These are phyloP conservation scores for Axinella damicornis DNA, from an alignment of 37 sponge, comb jelly and placozoan genomes.

Conservation along the genomic window DNA sequence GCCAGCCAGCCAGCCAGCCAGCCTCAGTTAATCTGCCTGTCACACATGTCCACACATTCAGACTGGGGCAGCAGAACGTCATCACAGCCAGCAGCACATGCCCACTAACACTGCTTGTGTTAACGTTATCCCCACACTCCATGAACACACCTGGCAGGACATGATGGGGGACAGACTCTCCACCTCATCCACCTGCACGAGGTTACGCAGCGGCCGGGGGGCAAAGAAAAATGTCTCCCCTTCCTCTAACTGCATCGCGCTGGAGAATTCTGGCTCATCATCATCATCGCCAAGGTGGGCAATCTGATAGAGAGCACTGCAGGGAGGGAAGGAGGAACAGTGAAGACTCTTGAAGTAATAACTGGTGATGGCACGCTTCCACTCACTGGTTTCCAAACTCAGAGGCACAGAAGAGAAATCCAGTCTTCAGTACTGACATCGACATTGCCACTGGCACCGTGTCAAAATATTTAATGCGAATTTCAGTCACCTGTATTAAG, in stretches of 20 bases:
- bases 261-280: constrained; percentile 96
- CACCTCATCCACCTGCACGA: constrained; percentile 93
- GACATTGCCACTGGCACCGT: constrained; percentile 92
- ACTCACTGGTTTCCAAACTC: constrained; percentile 99
- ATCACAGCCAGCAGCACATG: neutral
- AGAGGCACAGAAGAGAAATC: constrained; percentile 94
- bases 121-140: too few relatives aligned
- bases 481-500: constrained; percentile 81
- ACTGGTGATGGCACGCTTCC: too few relatives aligned
- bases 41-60: constrained; percentile 5
- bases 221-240: constrained; percentile 99
- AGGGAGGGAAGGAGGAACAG: neutral
- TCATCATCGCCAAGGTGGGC: constrained; percentile 97
- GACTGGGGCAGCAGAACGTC: neutral
- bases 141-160: constrained; percentile 67
- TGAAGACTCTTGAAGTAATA: too few relatives aligned
- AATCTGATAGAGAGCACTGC: constrained; percentile 81
- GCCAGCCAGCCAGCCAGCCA: neutral
- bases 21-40: constrained; percentile 26
- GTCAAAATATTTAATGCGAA: constrained; percentile 97
- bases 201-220: constrained; percentile 92
- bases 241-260: constrained; percentile 88
- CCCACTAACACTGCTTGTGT: neutral
- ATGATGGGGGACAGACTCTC: constrained; percentile 94
- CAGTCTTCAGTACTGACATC: constrained; percentile 93